Evolutionary conservation across 2,113 vertebrate species (phyloP).

Genomic region (Periophthalmus modestus): DNA sequence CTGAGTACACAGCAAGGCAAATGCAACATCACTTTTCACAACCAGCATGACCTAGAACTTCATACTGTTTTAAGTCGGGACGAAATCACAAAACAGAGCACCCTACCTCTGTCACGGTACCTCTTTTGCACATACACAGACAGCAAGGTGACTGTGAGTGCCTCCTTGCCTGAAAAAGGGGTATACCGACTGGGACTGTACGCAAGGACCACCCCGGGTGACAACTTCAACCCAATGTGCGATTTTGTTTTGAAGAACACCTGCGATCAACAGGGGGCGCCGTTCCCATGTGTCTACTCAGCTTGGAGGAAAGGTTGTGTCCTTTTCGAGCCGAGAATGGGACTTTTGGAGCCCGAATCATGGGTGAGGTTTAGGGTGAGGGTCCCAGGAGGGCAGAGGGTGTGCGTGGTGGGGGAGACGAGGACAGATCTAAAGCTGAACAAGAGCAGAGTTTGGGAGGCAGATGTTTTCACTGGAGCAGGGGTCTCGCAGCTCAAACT

Average conservation of each 20-base stretch:
- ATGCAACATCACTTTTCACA: slow-evolving; percentile 80
- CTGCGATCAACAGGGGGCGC: slow-evolving; percentile 50
- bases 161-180: slow-evolving; percentile 64
- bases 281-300: slow-evolving; percentile 77
- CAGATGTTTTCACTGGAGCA: slow-evolving; percentile 64
- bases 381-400: slow-evolving; percentile 72
- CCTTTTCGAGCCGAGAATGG: slow-evolving; percentile 79
- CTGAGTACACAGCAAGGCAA: slow-evolving; percentile 76
- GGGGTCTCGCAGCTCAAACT: slow-evolving; percentile 64
- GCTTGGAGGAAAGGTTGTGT: slow-evolving; percentile 79
- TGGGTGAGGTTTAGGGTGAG: slow-evolving; percentile 80
- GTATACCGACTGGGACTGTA: slow-evolving; percentile 77
- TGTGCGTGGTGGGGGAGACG: slow-evolving; percentile 68
- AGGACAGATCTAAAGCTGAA: slow-evolving; percentile 70
- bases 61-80: slow-evolving; percentile 60
- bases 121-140: slow-evolving; percentile 78
- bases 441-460: slow-evolving; percentile 80
- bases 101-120: slow-evolving; percentile 66
- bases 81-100: slow-evolving; percentile 15
- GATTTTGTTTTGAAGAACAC: slow-evolving; percentile 76
- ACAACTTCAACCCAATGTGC: slow-evolving; percentile 77
- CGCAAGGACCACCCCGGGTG: slow-evolving; percentile 46
- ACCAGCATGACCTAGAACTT: slow-evolving; percentile 40
- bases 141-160: slow-evolving; percentile 75
- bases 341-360: slow-evolving; percentile 71